Evolutionary conservation across 2,888 invertebrate species (phyloP), one percentile per base, ranked within the genome.

Genomic region (Drosophila picticornis): DNA sequence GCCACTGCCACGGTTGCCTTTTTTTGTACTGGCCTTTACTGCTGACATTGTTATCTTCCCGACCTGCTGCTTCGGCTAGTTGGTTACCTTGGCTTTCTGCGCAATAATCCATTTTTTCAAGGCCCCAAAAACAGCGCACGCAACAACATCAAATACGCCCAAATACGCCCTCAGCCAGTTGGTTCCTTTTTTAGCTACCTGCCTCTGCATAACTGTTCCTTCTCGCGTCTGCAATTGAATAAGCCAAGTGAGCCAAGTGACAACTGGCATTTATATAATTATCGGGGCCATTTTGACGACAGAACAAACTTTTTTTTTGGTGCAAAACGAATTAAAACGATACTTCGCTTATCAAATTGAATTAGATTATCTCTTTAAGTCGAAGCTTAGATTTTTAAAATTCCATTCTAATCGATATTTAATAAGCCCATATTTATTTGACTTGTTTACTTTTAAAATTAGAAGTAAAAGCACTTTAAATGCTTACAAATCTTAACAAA

Each of bases 51-150:
- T 66, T 72, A 69, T 78, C 75, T 72, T 11, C 29, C 27, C 32
- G 46, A 25, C 36, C 52, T 48, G 29, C 36, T 59, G 22, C 34
- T 32, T 38, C 19, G 55, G 59, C 22, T 29, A 40, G 19, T 34
- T 29, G 25, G 56, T 75, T 68, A 61, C 78, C 81, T 81, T 76
- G 76, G 50, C 51, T 50, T 72, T 62, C 66, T 59, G 59, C 57
- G 55, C 56, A 62, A 67, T 64, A 81, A 75, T 80, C 76, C 70
- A 80, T 78, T 81, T 76, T 55, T 55, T 59, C 75, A 81, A 73
- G 80, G 81, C 65, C 65, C 62, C 51, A 56, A 67, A 36, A 38
- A 64, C n/a, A 51, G 51, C 58, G 36, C 53, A 48, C 69, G 69
- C 53, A 67, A 29, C 31, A 29, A 31, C 34, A n/a, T 27, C 38